Evolutionary conservation across 2,797 vertebrate genomes (phyloP), one percentile per base, ranked within the genome.

Genomic region (Coendou prehensilis): DNA sequence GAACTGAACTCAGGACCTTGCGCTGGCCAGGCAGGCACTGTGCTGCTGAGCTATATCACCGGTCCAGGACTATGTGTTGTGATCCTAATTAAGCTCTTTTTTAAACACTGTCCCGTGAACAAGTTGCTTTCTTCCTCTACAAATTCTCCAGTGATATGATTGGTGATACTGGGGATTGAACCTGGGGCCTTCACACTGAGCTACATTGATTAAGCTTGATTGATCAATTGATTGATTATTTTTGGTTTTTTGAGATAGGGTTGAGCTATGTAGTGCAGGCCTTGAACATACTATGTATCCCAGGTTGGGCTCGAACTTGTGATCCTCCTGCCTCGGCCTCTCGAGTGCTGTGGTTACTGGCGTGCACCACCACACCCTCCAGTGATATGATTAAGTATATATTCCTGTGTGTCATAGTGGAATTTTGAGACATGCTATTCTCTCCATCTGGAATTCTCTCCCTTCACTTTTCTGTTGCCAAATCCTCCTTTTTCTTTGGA

Each of bases 401-500:
- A 75, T 67, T 78, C 78, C 73, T 85, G 33, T 63, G 45, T 92
- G 87, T 76, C 63, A 52, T 14, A 52, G 61, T 64, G 37, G 4
- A 37, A 14, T 64, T 63, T 22, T 47, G 37, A 93, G 50, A 61
- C 85, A 84, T 45, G 63, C 23, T 85, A 28, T 92, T 88, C 28
- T 67, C 15, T 91, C 81, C 78, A 54, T 89, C 81, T 78, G 50
- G 67, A 92, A 87, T 94, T 93, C 41, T 91, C 82, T 91, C 83
- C 47, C 13, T 41, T 90, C 18, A 22, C 79, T 95, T 93, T 75
- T 92, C 67, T 45, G 47, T 52, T 73, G 22, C 54, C 28, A 81
- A 73, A 71, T 92, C 59, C 7, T 88, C 37, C 33, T 56, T 79
- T 18, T 82, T 41, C 41, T 92, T 87, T 96, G 63, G 15, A 78